Percentiles rank a stretch among this genome's conserved stretches.
Evolutionary conservation across 1,140 invertebrate species (phyloP).

Genomic region (Yoshiicerus persimilis): DNA sequence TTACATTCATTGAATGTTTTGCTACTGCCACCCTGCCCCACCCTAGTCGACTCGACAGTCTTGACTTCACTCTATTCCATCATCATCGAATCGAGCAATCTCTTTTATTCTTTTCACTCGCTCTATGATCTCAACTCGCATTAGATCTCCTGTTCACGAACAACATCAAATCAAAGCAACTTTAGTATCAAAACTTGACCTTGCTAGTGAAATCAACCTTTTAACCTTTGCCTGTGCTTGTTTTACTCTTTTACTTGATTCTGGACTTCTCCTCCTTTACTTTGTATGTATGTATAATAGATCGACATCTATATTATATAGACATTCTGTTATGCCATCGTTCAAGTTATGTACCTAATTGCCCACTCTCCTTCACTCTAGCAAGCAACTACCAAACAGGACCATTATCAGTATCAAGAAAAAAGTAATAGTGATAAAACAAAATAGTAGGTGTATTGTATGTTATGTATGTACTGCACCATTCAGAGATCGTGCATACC

Average conservation of each 20-base stretch:
- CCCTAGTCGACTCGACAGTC: neutral
- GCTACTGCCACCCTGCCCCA: conserved; percentile 18
- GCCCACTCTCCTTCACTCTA: neutral
- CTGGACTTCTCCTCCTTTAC: neutral
- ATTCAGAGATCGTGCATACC: neutral
- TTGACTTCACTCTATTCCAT: neutral
- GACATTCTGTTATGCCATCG: neutral
- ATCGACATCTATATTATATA: neutral
- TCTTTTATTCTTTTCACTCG: neutral
- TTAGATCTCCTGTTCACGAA: neutral
- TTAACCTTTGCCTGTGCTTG: neutral
- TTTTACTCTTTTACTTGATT: neutral
- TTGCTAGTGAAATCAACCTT: conserved; percentile 9
- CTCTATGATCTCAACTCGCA: neutral
- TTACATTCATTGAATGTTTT: neutral
- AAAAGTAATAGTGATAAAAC: neutral
- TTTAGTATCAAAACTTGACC: conserved; percentile 12
- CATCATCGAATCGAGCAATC: neutral
- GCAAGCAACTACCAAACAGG: neutral
- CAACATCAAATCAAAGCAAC: neutral
- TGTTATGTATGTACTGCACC: neutral
- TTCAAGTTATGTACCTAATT: neutral
- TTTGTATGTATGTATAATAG: neutral
- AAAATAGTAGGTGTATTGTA: conserved; percentile 9
- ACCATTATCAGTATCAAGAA: neutral